Evolutionary conservation across 2,888 invertebrate species (phyloP).

Genomic region (Drosophila kambysellisi): DNA sequence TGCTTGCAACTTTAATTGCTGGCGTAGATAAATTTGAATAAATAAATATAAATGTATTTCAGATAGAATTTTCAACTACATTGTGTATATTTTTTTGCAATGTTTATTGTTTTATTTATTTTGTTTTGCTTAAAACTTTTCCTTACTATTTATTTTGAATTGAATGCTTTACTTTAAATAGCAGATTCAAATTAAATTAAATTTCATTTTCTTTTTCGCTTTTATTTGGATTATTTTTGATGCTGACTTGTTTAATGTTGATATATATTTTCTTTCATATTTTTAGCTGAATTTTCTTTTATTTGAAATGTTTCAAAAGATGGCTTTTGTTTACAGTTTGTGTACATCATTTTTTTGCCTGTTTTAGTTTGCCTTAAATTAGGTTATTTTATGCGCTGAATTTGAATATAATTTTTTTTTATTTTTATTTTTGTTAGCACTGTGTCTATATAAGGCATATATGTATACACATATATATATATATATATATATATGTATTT

Average conservation of each 20-base stretch:
- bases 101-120: background rate
- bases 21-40: conserved; percentile 22
- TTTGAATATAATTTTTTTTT: background rate
- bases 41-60: conserved; percentile 1
- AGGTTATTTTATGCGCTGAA: background rate
- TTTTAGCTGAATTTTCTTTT: background rate
- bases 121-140: background rate
- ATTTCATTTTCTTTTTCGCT: background rate
- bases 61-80: background rate
- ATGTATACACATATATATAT: conserved; percentile 9
- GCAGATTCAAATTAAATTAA: background rate
- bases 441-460: background rate
- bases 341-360: background rate
- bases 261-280: background rate
- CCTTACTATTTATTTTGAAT: background rate
- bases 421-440: background rate
- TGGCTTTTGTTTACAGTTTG: background rate
- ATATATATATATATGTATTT: background rate
- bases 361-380: background rate
- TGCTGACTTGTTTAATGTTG: too few relatives aligned
- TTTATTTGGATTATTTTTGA: background rate
- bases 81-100: background rate
- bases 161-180: background rate
- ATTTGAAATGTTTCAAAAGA: background rate
- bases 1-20: conserved; percentile 1